A percentile compares a stretch with the other conserved stretches of the same genome.
Conservation (phyloP, 2,888 invertebrate genomes). For the Eulithis prunata region DNA sequence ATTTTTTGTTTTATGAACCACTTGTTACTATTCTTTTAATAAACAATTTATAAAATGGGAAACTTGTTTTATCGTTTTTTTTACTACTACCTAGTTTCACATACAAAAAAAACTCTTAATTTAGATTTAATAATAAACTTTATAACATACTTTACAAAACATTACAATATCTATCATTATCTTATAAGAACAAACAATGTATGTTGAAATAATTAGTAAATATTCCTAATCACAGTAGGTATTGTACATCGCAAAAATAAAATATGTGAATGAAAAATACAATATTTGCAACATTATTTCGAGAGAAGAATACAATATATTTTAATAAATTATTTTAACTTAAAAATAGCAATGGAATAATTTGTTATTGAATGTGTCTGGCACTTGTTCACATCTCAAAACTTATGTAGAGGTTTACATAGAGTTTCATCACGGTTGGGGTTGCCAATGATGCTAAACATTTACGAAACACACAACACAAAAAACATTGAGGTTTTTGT, state of each 20-base stretch:
- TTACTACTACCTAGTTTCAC: not conserved
- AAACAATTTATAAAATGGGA: slow-evolving; percentile 30
- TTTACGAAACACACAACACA: no score
- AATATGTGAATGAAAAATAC: slow-evolving; percentile 5
- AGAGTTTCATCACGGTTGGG: no score
- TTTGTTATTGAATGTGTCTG: not conserved
- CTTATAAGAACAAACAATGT: slow-evolving; percentile 35
- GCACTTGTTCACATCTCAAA: no score
- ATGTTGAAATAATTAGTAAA: slow-evolving; percentile 17
- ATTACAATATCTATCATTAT: slow-evolving; percentile 32
- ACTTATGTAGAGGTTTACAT: no score
- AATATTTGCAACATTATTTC: slow-evolving; percentile 1
- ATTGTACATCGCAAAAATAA: slow-evolving; percentile 13
- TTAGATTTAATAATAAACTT: slow-evolving; percentile 37
- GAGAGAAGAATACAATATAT: not conserved
- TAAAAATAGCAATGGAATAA: not conserved
- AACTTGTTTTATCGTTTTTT: not conserved
- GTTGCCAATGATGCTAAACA: no score
- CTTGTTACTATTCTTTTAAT: slow-evolving; percentile 37
- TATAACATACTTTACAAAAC: slow-evolving; percentile 42
- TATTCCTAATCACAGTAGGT: slow-evolving; percentile 35
- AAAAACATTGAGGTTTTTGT: no score
- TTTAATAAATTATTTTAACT: not conserved
- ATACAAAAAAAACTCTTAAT: slow-evolving; percentile 13
- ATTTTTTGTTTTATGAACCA: slow-evolving; percentile 20